These are phyloP conservation scores for Chiroxiphia lanceolata DNA, from an alignment of 2,797 vertebrate species.

Conservation along the genomic window DNA sequence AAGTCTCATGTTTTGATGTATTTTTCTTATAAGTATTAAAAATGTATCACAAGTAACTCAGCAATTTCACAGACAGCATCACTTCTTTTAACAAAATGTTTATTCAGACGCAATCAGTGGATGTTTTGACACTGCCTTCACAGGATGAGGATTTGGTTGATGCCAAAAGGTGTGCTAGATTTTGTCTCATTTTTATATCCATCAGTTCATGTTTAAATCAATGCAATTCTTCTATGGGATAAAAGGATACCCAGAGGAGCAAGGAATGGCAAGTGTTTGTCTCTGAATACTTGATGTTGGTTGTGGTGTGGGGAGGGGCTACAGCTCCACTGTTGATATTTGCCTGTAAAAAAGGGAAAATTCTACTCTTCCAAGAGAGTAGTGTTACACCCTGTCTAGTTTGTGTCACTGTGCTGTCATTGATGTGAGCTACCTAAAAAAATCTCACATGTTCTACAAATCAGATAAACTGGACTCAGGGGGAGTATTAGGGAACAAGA, in stretches of 20 bases:
- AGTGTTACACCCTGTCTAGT: neutral
- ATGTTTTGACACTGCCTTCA: neutral
- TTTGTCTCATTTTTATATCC: neutral
- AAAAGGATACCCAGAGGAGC: neutral
- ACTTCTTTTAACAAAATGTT: neutral
- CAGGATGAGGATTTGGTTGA: neutral
- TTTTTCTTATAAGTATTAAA: neutral
- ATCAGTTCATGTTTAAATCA: neutral
- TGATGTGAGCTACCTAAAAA: neutral
- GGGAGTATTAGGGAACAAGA: neutral
- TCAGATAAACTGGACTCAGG: neutral
- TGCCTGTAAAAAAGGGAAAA: neutral
- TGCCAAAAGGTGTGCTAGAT: neutral
- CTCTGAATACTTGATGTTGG: fast-evolving
- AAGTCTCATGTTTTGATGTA: neutral
- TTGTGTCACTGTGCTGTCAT: neutral
- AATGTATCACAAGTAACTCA: neutral
- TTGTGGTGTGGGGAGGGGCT: neutral
- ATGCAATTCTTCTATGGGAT: neutral
- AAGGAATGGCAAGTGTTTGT: neutral
- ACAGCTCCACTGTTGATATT: neutral
- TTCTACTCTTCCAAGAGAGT: neutral
- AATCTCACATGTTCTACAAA: neutral
- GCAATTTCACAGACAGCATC: neutral
- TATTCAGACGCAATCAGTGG: neutral